A percentile compares a stretch with the other conserved stretches of the same genome.
Evolutionary conservation across 2,113 vertebrate genomes (phyloP).

Genomic region (Elephantulus edwardii): DNA sequence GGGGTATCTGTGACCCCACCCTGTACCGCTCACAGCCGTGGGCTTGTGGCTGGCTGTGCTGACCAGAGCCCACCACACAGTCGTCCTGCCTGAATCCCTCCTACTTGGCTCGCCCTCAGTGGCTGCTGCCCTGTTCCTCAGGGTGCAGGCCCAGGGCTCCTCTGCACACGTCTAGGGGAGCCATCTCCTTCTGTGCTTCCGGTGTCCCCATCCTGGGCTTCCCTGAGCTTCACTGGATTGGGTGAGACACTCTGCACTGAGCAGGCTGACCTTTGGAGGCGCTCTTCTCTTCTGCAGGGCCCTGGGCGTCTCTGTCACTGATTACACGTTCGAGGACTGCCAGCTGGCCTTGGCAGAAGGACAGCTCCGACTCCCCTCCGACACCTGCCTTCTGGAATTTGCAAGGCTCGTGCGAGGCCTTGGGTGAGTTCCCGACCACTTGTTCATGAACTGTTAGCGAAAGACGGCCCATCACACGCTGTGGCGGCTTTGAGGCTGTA

Average conservation of each 20-base stretch:
- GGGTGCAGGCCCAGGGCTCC: neutral
- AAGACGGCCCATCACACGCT: fast-evolving
- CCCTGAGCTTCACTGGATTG: no score
- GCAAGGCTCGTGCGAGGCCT: constrained; percentile 94
- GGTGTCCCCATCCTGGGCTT: no score
- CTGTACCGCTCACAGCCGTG: fast-evolving
- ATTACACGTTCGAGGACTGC: constrained; percentile 98
- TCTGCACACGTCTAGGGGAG: neutral
- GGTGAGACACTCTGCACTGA: no score
- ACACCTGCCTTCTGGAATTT: constrained; percentile 95
- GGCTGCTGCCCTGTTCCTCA: neutral
- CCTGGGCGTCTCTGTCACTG: constrained; percentile 93
- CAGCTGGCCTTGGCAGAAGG: constrained; percentile 96
- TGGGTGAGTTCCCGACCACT: constrained; percentile 85
- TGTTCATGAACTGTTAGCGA: fast-evolving
- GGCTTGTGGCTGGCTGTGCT: fast-evolving
- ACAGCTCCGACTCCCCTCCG: constrained; percentile 92
- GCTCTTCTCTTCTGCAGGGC: constrained; percentile 85
- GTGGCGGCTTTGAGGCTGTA: no score
- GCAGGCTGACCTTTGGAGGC: neutral
- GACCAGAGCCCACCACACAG: neutral
- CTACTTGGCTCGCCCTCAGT: neutral
- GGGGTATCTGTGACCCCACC: no score
- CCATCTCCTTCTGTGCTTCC: neutral
- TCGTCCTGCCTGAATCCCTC: no score